Conservation (phyloP, 2,113 vertebrate species). For the Glaucomys volans region DNA sequence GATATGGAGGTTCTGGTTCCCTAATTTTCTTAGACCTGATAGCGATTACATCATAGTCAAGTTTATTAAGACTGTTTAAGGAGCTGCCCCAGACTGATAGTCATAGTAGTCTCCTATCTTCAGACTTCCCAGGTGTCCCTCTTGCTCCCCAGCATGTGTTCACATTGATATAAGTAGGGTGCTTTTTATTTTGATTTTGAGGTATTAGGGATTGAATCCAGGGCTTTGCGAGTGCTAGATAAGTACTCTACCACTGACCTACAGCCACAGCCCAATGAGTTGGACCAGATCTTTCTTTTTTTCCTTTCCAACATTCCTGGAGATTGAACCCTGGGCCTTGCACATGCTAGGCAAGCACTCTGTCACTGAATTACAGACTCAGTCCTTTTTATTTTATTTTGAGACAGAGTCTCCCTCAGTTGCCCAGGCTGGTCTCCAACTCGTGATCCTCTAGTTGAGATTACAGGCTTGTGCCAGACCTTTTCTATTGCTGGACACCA, state of each 20-base stretch:
- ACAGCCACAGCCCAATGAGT: too few relatives aligned
- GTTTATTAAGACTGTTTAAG: background rate
- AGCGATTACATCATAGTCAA: background rate
- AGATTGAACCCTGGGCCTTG: too few relatives aligned
- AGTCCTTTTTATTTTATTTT: background rate
- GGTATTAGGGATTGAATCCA: too few relatives aligned
- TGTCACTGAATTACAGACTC: background rate
- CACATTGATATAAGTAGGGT: background rate
- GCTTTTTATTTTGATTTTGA: too few relatives aligned
- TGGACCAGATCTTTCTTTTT: too few relatives aligned
- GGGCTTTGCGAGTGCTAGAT: too few relatives aligned
- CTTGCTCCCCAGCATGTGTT: background rate
- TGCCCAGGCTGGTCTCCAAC: background rate
- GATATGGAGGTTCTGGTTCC: too few relatives aligned
- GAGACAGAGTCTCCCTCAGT: background rate
- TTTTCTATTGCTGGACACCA: background rate
- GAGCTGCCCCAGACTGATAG: background rate
- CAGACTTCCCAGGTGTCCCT: background rate
- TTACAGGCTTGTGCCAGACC: too few relatives aligned
- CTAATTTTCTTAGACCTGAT: background rate
- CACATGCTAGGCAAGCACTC: background rate
- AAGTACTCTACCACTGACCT: too few relatives aligned
- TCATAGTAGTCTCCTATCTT: background rate
- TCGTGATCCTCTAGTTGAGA: background rate
- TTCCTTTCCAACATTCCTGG: too few relatives aligned